Conservation (phyloP, 2,113 vertebrate species). For the Bos indicus region DNA sequence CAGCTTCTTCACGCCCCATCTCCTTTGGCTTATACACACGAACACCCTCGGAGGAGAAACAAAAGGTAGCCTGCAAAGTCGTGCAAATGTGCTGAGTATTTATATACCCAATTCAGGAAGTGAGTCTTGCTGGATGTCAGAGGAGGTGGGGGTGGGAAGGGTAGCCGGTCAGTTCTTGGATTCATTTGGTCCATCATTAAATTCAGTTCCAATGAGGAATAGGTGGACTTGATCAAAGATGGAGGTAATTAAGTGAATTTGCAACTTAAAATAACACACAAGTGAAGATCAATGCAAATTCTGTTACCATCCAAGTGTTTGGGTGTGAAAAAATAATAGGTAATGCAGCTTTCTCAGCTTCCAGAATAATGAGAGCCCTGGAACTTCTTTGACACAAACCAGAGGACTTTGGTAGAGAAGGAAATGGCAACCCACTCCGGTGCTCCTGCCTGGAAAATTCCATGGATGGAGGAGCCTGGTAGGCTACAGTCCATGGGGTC, state of each 20-base stretch:
- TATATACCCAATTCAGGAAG: neutral
- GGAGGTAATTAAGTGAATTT: conserved; percentile 5
- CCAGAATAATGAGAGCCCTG: neutral
- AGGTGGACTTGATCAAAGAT: neutral
- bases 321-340: conserved; percentile 5
- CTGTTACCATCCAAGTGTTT: neutral
- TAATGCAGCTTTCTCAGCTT: neutral
- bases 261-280: neutral
- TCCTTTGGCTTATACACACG: neutral
- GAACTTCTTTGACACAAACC: neutral
- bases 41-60: conserved; percentile 29
- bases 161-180: neutral
- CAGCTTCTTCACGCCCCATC: conserved; percentile 58
- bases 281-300: neutral
- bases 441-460: neutral
- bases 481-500: neutral
- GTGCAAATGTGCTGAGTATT: neutral
- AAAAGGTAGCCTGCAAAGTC: neutral
- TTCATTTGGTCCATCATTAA: neutral
- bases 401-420: neutral
- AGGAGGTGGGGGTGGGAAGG: rapidly evolving
- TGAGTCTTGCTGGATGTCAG: neutral
- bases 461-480: neutral
- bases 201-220: neutral
- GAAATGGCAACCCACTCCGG: neutral